These are phyloP conservation scores for Macrophya annulata DNA, from an alignment of 2,888 invertebrate species.

Conservation along the genomic window DNA sequence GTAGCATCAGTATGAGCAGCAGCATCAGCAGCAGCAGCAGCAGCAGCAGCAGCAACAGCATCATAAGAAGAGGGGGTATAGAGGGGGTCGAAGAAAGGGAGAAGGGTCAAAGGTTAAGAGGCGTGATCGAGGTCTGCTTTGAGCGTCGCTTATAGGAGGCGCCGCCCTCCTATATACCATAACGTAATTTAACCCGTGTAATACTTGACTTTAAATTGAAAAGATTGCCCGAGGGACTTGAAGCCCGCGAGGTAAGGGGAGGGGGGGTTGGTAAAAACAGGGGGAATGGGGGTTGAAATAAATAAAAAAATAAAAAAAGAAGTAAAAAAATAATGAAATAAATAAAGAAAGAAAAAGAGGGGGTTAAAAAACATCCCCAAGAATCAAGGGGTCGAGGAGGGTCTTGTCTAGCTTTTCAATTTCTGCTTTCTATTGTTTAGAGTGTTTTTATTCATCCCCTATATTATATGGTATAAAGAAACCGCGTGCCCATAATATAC, in stretches of 20 bases:
- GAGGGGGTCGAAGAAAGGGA: conserved; percentile 47
- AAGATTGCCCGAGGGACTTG: conserved; percentile 78
- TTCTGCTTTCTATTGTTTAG: not conserved
- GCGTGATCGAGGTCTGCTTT: conserved; percentile 79
- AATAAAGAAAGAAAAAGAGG: not conserved
- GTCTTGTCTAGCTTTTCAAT: not conserved
- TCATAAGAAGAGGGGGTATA: conserved; percentile 31
- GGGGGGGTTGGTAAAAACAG: conserved; percentile 52
- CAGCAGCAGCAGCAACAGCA: conserved; percentile 17
- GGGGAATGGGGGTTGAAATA: conserved; percentile 53
- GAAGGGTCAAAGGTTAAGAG: conserved; percentile 70
- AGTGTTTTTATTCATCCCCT: conserved; percentile 30
- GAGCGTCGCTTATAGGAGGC: conserved; percentile 68
- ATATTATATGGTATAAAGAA: too few relatives aligned
- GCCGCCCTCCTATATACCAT: conserved; percentile 74
- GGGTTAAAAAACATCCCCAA: conserved; percentile 8
- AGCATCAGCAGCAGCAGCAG: not conserved
- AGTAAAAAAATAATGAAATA: not conserved
- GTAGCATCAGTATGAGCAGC: too few relatives aligned
- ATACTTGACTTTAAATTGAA: conserved; percentile 80
- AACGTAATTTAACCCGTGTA: conserved; percentile 79
- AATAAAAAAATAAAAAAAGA: not conserved
- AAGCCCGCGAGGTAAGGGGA: conserved; percentile 56
- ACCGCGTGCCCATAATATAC: too few relatives aligned
- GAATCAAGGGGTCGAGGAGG: not conserved